Evolutionary conservation across 2,797 vertebrate genomes (phyloP), one percentile per base, ranked within the genome.

Genomic region (Lerista edwardsae): DNA sequence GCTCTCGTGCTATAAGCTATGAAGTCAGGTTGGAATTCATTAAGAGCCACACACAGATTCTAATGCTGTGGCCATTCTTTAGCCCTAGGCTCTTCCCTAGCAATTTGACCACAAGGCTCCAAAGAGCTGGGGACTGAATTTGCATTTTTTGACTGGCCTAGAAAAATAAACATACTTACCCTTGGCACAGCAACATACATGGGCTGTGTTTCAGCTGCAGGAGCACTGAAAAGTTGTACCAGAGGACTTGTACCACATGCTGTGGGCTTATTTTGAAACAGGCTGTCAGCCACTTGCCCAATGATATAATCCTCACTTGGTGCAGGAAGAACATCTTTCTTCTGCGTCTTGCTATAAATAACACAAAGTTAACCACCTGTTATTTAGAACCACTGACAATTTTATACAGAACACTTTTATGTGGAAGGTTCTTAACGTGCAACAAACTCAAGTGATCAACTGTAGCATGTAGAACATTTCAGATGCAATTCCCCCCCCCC

Each of bases 261-360:
- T 1, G 44, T 1, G 1, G 73, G 21, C 21, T 8, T 17, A 25
- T 79, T 79, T 12, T 34, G 75, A 29, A 51, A 67, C 12, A 96
- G 68, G 73, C 94, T 95, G 55, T 27, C 21, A 25, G 92, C 86
- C 14, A 96, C 95, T 87, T 95, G 92, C n/a, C 95, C 95, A 25
- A 95, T 86, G 36, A 89, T 64, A 65, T 95, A 95, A 29, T 83
- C 90, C 47, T 64, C 90, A 0, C 44, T 17, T 31, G 27, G 55
- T 39, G 2, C 21, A 11, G 41, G 11, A n/a, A 19, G 23, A 19
- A 27, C 19, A 27, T 57, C 74, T 75, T 4, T 71, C 59, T 67
- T 61, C 64, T 19, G 9, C 17, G 3, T 55, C 59, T 75, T 73
- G 47, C 84, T 88, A 21, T 64, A 65, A 79, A 31, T 69, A 68